phyloP scores from a whole-genome alignment of 2,113 vertebrate species.

The Ivindomyrus marchei region DNA sequence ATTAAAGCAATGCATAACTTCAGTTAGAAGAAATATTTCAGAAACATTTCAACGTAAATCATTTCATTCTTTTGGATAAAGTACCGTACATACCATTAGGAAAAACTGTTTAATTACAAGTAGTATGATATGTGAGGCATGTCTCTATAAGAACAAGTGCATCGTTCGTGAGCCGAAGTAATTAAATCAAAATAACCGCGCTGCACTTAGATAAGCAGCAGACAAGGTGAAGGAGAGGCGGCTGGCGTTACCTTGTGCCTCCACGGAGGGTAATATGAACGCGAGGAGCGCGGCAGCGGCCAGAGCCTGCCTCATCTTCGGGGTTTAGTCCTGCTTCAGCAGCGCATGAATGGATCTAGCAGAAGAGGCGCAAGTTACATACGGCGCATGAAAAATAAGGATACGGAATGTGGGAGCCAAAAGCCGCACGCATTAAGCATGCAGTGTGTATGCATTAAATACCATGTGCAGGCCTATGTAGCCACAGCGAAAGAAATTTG shows the following conservation, averaged over 20 bases:
- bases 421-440: background rate
- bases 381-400: background rate
- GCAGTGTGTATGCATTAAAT: background rate
- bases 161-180: background rate
- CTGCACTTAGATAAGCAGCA: background rate
- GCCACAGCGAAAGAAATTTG: background rate
- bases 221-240: background rate
- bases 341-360: slow-evolving; percentile 76
- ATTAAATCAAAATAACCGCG: background rate
- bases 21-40: background rate
- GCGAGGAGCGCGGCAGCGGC: slow-evolving; percentile 66
- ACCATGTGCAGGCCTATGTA: background rate
- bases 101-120: background rate
- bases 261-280: slow-evolving; percentile 67
- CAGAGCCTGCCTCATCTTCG: slow-evolving; percentile 73
- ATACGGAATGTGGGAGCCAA: background rate
- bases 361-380: slow-evolving; percentile 29
- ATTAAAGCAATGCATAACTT: background rate
- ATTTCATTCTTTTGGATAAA: background rate
- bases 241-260: slow-evolving; percentile 84
- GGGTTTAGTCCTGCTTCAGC: slow-evolving; percentile 63
- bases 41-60: background rate
- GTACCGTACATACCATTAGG: background rate
- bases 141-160: too few species aligned
- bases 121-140: background rate